Evolutionary conservation across 2,888 invertebrate genomes (phyloP), one percentile per base, ranked within the genome.

Genomic region (Congeria kusceri): DNA sequence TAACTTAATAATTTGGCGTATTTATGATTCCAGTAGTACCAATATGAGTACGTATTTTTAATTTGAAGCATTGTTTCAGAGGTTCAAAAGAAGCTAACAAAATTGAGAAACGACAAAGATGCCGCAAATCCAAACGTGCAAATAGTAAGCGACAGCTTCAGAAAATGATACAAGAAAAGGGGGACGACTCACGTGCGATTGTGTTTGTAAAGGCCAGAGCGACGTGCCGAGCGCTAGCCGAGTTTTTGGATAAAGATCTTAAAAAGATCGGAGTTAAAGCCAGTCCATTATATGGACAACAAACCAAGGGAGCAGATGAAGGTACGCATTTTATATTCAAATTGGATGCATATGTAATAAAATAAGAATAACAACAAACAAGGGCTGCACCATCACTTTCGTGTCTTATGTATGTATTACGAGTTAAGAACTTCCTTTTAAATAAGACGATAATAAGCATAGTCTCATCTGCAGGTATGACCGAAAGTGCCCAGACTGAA

Each of bases 161-260:
- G 27, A 58, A 79, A 18, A 62, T 80, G 62, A 64, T 86, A 18
- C 28, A 65, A 3, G 66, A 63, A 4, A 70, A 84, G 39, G 80
- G 84, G 18, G 72, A 71, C 1, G 74, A 85, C 9, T 81, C 87
- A 0, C 70, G 86, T 20, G 86, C 83, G 13, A 86, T 89, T 59
- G 79, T 88, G 29, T 88, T 88, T 80, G 88, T 89, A 7, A 82
- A 86, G 53, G 84, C 86, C 3, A 72, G 89, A 27, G 88, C 88
- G 7, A 86, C 88, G 0, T 87, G 88, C 44, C 67, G 69, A 9
- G 81, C 87, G n/a, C 66, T 89, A 20, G 74, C 85, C 15, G 61
- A 65, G 18, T 89, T 85, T 79, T 66, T 89, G 15, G 67, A 73
- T n/a, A 59, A 59, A 25, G 78, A 69, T 28, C 65, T 82, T n/a